These are phyloP conservation scores for Drosophila eohydei DNA, from an alignment of 2,888 invertebrate genomes.

Conservation along the genomic window DNA sequence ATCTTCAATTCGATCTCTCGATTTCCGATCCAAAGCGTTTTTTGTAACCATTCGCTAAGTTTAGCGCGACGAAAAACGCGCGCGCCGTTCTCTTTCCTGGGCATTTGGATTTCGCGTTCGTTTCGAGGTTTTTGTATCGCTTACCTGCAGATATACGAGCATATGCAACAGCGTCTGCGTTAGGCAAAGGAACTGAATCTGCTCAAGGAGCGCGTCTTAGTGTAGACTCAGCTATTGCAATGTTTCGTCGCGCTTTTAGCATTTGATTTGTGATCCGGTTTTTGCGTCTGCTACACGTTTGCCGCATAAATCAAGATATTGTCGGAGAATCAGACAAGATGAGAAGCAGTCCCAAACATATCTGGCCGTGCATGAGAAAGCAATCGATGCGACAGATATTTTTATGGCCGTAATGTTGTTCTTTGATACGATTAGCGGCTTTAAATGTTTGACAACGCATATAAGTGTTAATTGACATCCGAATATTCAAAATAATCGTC, in stretches of 20 bases:
- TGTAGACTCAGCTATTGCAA: constrained; percentile 61
- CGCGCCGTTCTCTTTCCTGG: constrained; percentile 52
- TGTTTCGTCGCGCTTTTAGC: constrained; percentile 81
- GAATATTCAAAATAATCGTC: neutral
- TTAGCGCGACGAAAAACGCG: constrained; percentile 64
- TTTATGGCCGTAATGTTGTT: constrained; percentile 85
- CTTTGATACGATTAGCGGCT: constrained; percentile 85
- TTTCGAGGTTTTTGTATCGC: constrained; percentile 51
- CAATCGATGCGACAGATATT: constrained; percentile 79
- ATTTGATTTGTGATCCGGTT: constrained; percentile 81
- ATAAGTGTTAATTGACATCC: constrained; percentile 14
- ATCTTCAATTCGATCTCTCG: constrained; percentile 46
- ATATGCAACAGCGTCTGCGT: constrained; percentile 15
- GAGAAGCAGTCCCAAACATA: constrained; percentile 22
- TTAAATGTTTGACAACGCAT: constrained; percentile 80
- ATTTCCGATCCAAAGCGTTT: constrained; percentile 58
- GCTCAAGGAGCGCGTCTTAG: constrained; percentile 36
- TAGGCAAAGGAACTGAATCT: constrained; percentile 32
- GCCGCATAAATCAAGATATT: constrained; percentile 83
- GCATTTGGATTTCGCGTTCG: constrained; percentile 78
- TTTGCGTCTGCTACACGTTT: constrained; percentile 59
- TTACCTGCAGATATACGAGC: constrained; percentile 17
- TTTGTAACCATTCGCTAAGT: constrained; percentile 47
- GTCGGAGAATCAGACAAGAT: constrained; percentile 56
- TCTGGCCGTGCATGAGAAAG: constrained; percentile 23